These are phyloP conservation scores for Rhynchopsitta pachyrhyncha DNA, from an alignment of 2,113 vertebrate species.

Conservation along the genomic window DNA sequence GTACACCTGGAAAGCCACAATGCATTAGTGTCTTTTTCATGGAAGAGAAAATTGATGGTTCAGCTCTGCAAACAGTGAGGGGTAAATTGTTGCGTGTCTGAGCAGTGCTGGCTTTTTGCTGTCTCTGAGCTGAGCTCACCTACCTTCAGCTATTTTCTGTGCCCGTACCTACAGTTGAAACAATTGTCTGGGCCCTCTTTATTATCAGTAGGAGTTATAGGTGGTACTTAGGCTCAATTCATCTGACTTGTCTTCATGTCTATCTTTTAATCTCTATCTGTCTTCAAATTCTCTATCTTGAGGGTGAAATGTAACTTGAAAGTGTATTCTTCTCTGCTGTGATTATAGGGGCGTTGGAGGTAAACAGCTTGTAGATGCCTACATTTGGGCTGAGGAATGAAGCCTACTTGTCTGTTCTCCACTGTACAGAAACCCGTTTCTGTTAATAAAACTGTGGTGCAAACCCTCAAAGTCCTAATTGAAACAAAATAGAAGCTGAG, in stretches of 20 bases:
- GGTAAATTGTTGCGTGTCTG: fast-evolving
- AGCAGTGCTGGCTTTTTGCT: neutral
- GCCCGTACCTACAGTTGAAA: neutral
- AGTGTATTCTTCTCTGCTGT: neutral
- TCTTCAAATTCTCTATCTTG: neutral
- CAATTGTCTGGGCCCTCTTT: neutral
- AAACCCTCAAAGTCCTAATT: neutral
- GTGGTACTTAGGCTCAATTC: neutral
- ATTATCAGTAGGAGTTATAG: neutral
- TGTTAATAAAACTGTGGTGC: neutral
- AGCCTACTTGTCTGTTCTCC: neutral
- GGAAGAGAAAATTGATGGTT: neutral
- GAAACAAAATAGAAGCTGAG: neutral
- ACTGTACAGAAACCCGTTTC: neutral
- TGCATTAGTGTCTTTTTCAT: neutral
- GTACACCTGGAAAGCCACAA: neutral
- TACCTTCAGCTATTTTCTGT: neutral
- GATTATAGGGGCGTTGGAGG: neutral
- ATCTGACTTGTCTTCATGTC: neutral
- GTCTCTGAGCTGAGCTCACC: neutral
- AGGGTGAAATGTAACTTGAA: neutral
- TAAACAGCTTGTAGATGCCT: neutral
- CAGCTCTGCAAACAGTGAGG: neutral
- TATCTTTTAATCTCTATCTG: neutral
- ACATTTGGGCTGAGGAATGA: neutral